Base-by-base conservation (phyloP, 2,888 invertebrate genomes). In the Pristionchus entomophagus region DNA sequence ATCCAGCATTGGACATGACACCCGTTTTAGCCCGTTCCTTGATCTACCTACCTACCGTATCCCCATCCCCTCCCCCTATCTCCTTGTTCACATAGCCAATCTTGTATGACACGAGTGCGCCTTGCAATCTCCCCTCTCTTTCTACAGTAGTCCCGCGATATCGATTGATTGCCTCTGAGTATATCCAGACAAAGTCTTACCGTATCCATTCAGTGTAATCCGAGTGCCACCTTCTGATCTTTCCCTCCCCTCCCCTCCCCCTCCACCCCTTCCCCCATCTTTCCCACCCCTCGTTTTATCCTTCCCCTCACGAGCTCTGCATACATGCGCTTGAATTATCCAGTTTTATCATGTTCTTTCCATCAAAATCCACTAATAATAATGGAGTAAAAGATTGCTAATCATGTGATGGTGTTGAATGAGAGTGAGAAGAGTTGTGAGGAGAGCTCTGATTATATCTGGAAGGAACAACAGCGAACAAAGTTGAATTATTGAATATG, bases 101-200 rank as follows among this genome's bases (percentile, higher is more conserved):
- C 51, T 80, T 51, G 51, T 80, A 80, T 51, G 32, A 80, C 51
- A 80, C 78, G 78, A 80, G 78, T 80, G 49, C 29, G 2, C 29
- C 49, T 41, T 51, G 29, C 51, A 80, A 80, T 51, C 78, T 51
- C 51, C 41, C 35, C 49, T 77, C 41, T 51, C 29, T 80, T 51
- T 80, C 49, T 51, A 51, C 78, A 51, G 49, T 51, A 41, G 51
- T 51, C 38, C 19, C 32, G 51, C 29, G 78, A 80, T 80, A 80
- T 80, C 51, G 51, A 80, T 51, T 80, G 78, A 80, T 80, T 51
- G 49, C 49, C 78, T 80, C 49, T 51, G 49, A 14, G 49, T 49
- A 80, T 80, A 80, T 51, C 51, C 51, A 73, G 73, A 73, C 73
- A 45, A 41, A 73, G 73, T 73, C 73, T 73, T 73, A 73, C 73